Evolutionary conservation across 1,140 invertebrate genomes (phyloP).

Genomic region (Penaeus indicus): DNA sequence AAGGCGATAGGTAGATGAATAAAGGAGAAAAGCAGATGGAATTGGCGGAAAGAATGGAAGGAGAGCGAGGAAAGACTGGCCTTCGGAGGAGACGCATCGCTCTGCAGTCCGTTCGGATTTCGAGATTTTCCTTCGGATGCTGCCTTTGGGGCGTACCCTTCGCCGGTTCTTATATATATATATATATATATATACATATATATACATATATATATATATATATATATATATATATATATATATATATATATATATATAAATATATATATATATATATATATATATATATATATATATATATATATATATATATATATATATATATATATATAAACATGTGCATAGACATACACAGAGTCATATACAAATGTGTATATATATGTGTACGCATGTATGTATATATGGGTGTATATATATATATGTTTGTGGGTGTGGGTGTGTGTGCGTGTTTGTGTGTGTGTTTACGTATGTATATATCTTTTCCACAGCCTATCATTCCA

Average conservation of each 20-base stretch:
- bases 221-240: constrained; percentile 16
- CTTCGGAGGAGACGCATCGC: no score
- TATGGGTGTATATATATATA: background rate
- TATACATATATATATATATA: constrained; percentile 28
- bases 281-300: constrained; percentile 18
- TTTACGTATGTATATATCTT: background rate
- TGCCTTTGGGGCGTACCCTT: no score
- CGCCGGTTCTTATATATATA: no score
- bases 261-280: constrained; percentile 3
- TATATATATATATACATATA: background rate
- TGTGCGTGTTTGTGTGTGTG: background rate
- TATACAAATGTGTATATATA: background rate
- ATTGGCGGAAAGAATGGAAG: no score
- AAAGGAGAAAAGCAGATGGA: no score
- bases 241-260: background rate
- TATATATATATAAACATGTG: background rate
- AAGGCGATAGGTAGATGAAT: no score
- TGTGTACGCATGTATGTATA: background rate
- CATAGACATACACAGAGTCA: background rate
- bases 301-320: constrained; percentile 5
- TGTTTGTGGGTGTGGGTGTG: background rate
- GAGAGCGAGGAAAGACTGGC: no score
- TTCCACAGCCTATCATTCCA: no score
- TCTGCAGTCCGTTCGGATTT: no score
- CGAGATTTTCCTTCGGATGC: no score